phyloP scores from a whole-genome alignment of 35 echinoderm and acorn worm genomes.

The Ptychodera flava region DNA sequence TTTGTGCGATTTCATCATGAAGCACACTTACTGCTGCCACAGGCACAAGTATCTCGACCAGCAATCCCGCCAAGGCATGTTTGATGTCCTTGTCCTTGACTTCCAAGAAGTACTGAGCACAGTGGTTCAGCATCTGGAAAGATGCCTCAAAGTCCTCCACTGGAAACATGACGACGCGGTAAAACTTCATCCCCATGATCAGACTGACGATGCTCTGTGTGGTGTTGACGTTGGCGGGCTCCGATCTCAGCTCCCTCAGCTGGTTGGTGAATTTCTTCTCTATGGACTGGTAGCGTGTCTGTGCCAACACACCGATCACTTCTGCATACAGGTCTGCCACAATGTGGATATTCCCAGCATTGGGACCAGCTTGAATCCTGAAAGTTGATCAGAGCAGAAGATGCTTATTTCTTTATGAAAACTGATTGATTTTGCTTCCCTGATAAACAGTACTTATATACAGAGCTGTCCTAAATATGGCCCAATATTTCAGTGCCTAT shows the following conservation, averaged over 20 bases:
- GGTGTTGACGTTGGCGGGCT: conserved; percentile 85
- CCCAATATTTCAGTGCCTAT: no score
- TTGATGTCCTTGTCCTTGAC: conserved; percentile 97
- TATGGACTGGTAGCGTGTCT: conserved; percentile 69
- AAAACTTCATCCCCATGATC: conserved; percentile 98
- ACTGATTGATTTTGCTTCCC: no score
- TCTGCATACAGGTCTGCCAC: conserved; percentile 95
- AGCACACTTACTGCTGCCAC: conserved; percentile 85
- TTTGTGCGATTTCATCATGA: conserved; percentile 4
- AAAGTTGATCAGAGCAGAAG: no score
- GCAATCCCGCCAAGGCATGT: conserved; percentile 81
- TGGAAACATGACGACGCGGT: conserved; percentile 87
- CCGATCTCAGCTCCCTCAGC: conserved; percentile 88
- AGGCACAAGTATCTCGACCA: conserved; percentile 87
- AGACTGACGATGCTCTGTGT: conserved; percentile 91
- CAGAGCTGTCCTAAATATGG: no score
- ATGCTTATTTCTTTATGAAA: no score
- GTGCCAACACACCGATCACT: conserved; percentile 78
- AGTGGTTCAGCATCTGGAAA: conserved; percentile 85
- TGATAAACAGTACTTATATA: no score
- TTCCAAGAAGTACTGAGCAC: conserved; percentile 94
- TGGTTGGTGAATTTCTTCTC: conserved; percentile 69
- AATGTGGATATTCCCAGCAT: conserved; percentile 92
- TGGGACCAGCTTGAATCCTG: conserved; percentile 77
- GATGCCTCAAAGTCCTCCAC: conserved; percentile 92